Evolutionary conservation across 2,888 invertebrate species (phyloP), one percentile per base, ranked within the genome.

Genomic region (Agonopterix subpropinquella): DNA sequence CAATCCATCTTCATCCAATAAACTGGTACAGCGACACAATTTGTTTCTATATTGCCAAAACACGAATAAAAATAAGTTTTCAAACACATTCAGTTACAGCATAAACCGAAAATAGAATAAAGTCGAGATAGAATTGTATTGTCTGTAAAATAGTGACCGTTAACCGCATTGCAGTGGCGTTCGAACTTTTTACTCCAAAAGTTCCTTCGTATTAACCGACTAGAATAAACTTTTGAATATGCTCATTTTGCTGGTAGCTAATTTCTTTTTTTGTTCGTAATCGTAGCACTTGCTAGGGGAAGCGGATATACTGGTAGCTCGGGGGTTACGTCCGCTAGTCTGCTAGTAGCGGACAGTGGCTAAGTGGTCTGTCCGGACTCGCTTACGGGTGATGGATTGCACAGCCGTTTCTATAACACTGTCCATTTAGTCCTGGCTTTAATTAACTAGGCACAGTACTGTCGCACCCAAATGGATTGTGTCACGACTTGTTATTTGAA

Each of bases 321-420:
- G 39, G 10, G 44, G 44, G 45, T 13, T 43, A 39, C 46, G 42
- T 46, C 42, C 35, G 46, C 11, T 15, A 15, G 48, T 48, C 50
- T 43, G 43, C 13, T 28, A 28, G 42, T 37, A 44, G 45, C 52
- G 52, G 52, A 49, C 52, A 52, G 73, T 73, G 73, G 79, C 75
- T 81, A 83, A 83, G 82, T 83, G 80, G 73, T 73, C 77, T 77
- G 77, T 82, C 81, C 75, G 68, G 71, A 62, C 70, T 70, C 71
- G 72, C 76, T 71, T 73, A 67, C 74, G 67, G 65, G 76, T 82
- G 82, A 81, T 81, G 80, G 81, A 82, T 82, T 69, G 74, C 71
- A 57, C 70, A 64, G 58, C 72, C 68, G 69, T 59, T 61, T 55
- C 63, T 61, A 59, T 57, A 58, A 58, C 62, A 57, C 58, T 53